Percentiles rank a stretch among this genome's conserved stretches.
Evolutionary conservation across 2,888 invertebrate genomes (phyloP).

Genomic region (Lasioglossum oenotherae): DNA sequence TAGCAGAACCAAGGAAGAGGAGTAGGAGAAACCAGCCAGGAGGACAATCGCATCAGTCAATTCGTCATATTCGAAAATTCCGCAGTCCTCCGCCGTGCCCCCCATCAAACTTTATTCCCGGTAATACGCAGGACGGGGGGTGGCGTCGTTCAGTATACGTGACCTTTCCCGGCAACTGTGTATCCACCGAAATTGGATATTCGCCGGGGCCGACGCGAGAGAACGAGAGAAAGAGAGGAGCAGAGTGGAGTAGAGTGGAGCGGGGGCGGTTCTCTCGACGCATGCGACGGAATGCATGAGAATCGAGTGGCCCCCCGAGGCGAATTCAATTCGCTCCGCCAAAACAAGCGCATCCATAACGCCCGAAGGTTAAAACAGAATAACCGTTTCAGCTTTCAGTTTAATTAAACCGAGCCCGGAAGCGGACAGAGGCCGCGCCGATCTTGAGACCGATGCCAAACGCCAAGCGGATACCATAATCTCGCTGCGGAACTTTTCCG

Average conservation of each 20-base stretch:
- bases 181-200: slow-evolving; percentile 55
- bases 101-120: slow-evolving; percentile 54
- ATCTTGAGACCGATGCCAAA: slow-evolving; percentile 19
- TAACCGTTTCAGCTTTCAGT: slow-evolving; percentile 39
- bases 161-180: slow-evolving; percentile 50
- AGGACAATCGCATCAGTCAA: slow-evolving; percentile 35
- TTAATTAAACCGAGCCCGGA: slow-evolving; percentile 61
- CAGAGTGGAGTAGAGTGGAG: not conserved
- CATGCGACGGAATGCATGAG: slow-evolving; percentile 21
- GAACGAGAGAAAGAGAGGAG: not conserved
- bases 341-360: slow-evolving; percentile 46
- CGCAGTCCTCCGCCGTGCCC: slow-evolving; percentile 43
- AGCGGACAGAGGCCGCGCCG: slow-evolving; percentile 19
- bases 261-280: not conserved
- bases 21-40: not conserved
- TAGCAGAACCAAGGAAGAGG: not conserved
- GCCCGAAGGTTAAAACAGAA: slow-evolving; percentile 34
- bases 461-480: not conserved
- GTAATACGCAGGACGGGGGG: slow-evolving; percentile 40
- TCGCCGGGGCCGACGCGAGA: slow-evolving; percentile 25
- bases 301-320: not conserved
- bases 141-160: slow-evolving; percentile 47
- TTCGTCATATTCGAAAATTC: slow-evolving; percentile 57
- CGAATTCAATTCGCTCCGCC: slow-evolving; percentile 32
- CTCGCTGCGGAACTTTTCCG: slow-evolving; percentile 1